Conservation (phyloP, 2,113 vertebrate genomes). For the Eupsittula cactorum region DNA sequence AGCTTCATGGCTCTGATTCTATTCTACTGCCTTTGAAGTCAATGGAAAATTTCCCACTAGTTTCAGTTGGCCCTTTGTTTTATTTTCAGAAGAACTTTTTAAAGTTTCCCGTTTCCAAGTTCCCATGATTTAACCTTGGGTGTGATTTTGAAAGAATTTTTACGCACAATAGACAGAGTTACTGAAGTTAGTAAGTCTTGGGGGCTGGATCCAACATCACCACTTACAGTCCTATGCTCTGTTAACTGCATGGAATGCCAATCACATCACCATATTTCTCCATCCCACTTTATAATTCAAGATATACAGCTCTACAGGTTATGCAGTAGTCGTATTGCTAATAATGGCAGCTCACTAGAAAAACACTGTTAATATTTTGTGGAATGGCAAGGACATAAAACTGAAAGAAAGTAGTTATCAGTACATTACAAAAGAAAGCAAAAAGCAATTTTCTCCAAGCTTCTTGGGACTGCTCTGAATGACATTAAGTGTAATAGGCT, state of each 20-base stretch:
- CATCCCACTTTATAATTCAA: not conserved
- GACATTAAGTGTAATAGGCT: not conserved
- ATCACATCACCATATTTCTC: not conserved
- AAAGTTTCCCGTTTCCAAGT: constrained; percentile 6
- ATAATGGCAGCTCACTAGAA: not conserved
- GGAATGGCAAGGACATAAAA: constrained; percentile 30
- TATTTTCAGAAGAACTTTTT: constrained; percentile 16
- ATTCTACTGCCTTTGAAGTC: constrained; percentile 5
- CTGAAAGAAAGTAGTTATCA: not conserved
- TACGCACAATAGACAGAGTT: not conserved
- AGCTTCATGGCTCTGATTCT: not conserved
- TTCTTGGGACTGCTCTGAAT: constrained; percentile 14
- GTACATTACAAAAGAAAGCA: not conserved
- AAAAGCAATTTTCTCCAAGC: constrained; percentile 18
- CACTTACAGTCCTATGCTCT: not conserved
- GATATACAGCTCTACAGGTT: not conserved
- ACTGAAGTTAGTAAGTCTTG: not conserved
- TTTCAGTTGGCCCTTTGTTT: constrained; percentile 30
- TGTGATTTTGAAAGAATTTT: constrained; percentile 14
- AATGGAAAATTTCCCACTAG: constrained; percentile 32
- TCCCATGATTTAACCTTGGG: not conserved
- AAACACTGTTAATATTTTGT: not conserved
- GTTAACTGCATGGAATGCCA: not conserved
- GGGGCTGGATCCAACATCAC: not conserved
- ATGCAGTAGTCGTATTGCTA: not conserved